Evolutionary conservation across 2,797 vertebrate genomes (phyloP).

Genomic region (Valencia hispanica): DNA sequence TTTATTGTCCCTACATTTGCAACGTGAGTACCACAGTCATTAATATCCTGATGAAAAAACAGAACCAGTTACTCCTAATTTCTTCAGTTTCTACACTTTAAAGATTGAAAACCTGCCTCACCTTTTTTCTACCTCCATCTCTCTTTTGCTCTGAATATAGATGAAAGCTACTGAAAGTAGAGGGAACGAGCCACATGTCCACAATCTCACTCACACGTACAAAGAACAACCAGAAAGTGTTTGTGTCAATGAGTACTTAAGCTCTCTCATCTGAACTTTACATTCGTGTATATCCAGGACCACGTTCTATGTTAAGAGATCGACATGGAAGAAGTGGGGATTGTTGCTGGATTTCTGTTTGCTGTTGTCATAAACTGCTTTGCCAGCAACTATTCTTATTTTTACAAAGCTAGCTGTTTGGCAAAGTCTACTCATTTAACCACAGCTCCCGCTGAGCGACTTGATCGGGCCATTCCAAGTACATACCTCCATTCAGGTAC

Average conservation of each 20-base stretch:
- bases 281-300: conserved; percentile 18
- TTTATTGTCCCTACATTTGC: conserved; percentile 31
- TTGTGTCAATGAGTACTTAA: conserved; percentile 22
- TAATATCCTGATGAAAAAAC: conserved; percentile 26
- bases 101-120: conserved; percentile 28
- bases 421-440: too few relatives aligned
- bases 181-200: conserved; percentile 50
- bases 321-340: too few relatives aligned
- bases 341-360: too few relatives aligned
- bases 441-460: too few relatives aligned
- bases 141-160: conserved; percentile 63
- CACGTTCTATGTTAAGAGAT: conserved; percentile 23
- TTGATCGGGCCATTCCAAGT: too few relatives aligned
- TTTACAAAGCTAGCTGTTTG: too few relatives aligned
- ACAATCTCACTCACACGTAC: conserved; percentile 30
- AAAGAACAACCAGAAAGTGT: conserved; percentile 12
- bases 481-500: too few relatives aligned
- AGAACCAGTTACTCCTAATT: conserved; percentile 18
- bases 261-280: conserved; percentile 34
- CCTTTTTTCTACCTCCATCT: conserved; percentile 31
- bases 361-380: too few relatives aligned
- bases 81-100: conserved; percentile 31
- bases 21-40: conserved; percentile 19
- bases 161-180: conserved; percentile 60
- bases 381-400: too few relatives aligned